Conservation (phyloP, 1,140 invertebrate species). For the Philopotamus ludificatus region DNA sequence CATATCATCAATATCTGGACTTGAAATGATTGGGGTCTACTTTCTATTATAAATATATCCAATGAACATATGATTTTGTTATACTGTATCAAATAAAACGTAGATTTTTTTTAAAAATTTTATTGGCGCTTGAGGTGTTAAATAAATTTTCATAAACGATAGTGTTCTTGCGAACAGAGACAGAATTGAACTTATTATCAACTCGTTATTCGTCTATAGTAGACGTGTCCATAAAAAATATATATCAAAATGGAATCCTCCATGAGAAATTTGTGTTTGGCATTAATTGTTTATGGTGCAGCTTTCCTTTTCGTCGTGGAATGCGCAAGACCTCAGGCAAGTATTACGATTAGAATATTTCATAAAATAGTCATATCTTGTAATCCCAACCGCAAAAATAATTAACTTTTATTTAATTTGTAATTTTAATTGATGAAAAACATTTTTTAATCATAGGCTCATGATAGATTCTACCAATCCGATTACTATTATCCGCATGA, state of each 20-base stretch:
- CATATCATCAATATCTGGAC: too few relatives aligned
- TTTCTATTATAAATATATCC: too few relatives aligned
- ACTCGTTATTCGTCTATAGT: background rate
- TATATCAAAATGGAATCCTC: background rate
- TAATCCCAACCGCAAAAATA: background rate
- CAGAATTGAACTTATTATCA: conserved; percentile 9
- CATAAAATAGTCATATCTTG: background rate
- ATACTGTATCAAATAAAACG: background rate
- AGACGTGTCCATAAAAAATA: background rate
- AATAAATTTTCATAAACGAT: background rate
- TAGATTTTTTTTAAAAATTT: background rate
- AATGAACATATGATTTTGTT: background rate
- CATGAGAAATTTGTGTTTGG: background rate
- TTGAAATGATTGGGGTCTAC: too few relatives aligned
- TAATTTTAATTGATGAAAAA: background rate
- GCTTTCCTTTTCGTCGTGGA: background rate
- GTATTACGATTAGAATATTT: background rate
- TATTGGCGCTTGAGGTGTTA: background rate
- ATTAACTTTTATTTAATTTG: background rate
- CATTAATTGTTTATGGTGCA: background rate
- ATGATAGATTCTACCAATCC: conserved; percentile 8
- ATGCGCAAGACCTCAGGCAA: background rate
- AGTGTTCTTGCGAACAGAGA: background rate
- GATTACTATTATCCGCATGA: conserved; percentile 32
- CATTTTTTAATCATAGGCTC: background rate